These are phyloP conservation scores for Clusia tigrina DNA, from an alignment of 2,888 invertebrate genomes.

Conservation along the genomic window DNA sequence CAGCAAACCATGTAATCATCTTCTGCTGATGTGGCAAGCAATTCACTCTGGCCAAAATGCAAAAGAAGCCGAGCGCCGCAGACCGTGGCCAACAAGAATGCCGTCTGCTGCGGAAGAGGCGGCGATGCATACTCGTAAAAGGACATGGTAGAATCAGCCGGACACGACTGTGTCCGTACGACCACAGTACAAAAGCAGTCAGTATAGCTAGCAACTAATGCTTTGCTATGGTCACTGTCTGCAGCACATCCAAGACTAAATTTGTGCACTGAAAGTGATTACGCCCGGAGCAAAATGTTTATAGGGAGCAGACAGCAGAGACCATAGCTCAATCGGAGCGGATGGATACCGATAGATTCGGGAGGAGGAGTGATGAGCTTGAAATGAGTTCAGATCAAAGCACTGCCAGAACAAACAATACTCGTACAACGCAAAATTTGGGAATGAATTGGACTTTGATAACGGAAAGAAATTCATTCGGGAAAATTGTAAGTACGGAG, in stretches of 20 bases:
- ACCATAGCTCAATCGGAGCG: too few relatives aligned
- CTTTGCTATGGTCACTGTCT: background rate
- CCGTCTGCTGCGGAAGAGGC: slow-evolving; percentile 6
- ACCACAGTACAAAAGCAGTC: background rate
- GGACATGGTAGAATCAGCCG: slow-evolving; percentile 1
- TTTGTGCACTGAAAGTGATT: background rate
- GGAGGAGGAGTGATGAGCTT: too few relatives aligned
- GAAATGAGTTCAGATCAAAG: too few relatives aligned
- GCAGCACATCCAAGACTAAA: background rate
- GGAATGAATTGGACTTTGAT: too few relatives aligned
- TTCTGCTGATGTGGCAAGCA: slow-evolving; percentile 26
- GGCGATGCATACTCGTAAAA: too few relatives aligned
- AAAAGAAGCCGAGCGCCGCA: slow-evolving; percentile 1
- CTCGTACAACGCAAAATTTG: too few relatives aligned
- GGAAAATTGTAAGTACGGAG: too few relatives aligned
- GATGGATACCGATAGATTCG: too few relatives aligned
- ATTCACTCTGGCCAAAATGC: slow-evolving; percentile 23
- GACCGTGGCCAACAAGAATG: background rate
- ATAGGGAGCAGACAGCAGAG: too few relatives aligned
- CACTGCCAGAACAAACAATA: too few relatives aligned
- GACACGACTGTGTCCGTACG: background rate
- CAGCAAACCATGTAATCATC: slow-evolving; percentile 15
- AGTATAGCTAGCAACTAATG: background rate
- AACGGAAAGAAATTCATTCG: too few relatives aligned
- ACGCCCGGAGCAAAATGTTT: too few relatives aligned